Percentiles rank a stretch among this genome's conserved stretches.
These are phyloP conservation scores for Notarius lentiginosus DNA, from an alignment of 2,113 vertebrate genomes.

Conservation along the genomic window DNA sequence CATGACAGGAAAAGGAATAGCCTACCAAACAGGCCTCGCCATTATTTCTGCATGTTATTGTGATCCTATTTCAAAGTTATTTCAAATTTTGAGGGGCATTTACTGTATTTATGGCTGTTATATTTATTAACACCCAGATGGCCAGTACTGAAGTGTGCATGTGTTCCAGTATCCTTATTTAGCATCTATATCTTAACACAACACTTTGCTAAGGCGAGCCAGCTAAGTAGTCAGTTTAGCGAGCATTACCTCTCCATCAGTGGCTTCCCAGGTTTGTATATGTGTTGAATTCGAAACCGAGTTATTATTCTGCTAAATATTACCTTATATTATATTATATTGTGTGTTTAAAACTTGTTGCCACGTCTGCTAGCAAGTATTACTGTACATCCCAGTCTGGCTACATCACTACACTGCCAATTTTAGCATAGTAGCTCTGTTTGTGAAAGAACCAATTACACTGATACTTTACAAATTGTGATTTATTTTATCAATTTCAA, in stretches of 20 bases:
- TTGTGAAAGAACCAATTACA: background rate
- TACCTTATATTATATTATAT: background rate
- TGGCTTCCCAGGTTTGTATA: background rate
- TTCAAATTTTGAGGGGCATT: background rate
- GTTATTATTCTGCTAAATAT: background rate
- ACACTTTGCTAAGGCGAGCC: background rate
- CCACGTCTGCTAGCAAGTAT: background rate
- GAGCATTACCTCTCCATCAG: background rate
- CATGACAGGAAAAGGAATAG: background rate
- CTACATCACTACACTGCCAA: background rate
- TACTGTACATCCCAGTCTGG: background rate
- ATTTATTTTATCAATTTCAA: no score
- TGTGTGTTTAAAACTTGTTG: background rate
- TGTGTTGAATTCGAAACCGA: background rate
- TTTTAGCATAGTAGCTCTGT: background rate
- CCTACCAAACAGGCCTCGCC: background rate
- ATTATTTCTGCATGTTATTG: background rate
- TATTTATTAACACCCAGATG: background rate
- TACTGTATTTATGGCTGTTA: background rate
- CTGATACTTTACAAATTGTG: no score
- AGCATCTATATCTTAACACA: background rate
- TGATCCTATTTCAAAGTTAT: background rate
- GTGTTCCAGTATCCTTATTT: background rate
- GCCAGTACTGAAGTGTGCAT: background rate
- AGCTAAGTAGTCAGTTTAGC: background rate